Conservation (phyloP, 2,888 invertebrate species). For the Prenolepis imparis region DNA sequence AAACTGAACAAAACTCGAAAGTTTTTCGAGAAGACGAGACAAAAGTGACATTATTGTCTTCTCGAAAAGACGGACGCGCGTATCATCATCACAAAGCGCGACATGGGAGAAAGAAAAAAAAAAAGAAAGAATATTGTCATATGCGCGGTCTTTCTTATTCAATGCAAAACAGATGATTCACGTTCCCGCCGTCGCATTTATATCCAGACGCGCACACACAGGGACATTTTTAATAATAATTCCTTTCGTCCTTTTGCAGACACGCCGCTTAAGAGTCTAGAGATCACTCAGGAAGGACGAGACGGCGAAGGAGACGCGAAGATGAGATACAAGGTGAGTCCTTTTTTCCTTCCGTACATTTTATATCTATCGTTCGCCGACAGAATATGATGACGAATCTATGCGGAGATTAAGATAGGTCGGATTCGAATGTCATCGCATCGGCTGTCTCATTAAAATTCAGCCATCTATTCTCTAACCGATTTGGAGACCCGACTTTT, state of each 20-base stretch:
- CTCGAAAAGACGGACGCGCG: neutral
- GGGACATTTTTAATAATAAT: constrained; percentile 51
- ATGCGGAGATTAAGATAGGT: neutral
- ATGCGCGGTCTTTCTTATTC: constrained; percentile 62
- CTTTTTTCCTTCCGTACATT: neutral
- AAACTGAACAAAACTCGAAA: constrained; percentile 1
- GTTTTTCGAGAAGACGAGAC: neutral
- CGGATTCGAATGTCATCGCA: constrained; percentile 2
- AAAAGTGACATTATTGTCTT: constrained; percentile 3
- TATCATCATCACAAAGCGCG: constrained; percentile 28
- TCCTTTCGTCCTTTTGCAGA: constrained; percentile 75
- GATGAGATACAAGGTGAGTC: constrained; percentile 83
- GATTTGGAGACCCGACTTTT: constrained; percentile 5
- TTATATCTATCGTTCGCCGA: constrained; percentile 10
- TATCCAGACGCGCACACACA: constrained; percentile 47
- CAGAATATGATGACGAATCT: neutral
- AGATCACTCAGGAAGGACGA: constrained; percentile 3
- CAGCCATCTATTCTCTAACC: neutral
- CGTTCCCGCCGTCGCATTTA: constrained; percentile 62
- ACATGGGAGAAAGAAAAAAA: constrained; percentile 7
- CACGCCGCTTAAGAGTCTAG: constrained; percentile 46
- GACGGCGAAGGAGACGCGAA: constrained; percentile 59
- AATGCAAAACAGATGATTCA: constrained; percentile 76
- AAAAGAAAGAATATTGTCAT: neutral
- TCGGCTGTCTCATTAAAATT: constrained; percentile 34